Base-by-base conservation (phyloP, 1,140 invertebrate species). In the Drosophila ambigua region DNA sequence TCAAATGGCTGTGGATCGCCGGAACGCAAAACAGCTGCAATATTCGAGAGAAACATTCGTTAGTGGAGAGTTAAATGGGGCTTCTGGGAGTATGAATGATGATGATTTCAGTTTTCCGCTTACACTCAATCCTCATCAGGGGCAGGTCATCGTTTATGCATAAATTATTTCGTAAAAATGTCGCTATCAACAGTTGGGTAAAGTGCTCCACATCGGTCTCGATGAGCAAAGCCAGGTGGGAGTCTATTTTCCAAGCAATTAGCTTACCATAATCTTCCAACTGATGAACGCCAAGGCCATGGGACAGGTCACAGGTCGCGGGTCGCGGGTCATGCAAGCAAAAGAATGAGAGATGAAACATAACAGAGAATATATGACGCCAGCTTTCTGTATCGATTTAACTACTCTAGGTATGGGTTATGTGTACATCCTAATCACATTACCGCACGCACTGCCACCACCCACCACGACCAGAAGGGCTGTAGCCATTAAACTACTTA, bases 221-320 rank as follows among this genome's bases (percentile, higher is more conserved):
- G 53, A 95, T 76, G 66, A 95, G 93, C 28, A 95, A 80, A 43
- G 93, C 93, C 69, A 95, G 94, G 83, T 92, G 92, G 79, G 94
- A 93, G 54, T 93, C 92, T 13, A 93, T 93, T 59, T 93, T 94
- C 95, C 95, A 95, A 43, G 95, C 94, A 48, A 94, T 91, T 43
- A 94, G 93, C 78, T 93, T 92, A 67, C 95, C 95, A 80, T 94
- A 95, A 79, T 95, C 93, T 91, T 95, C 95, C 46, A 95, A 91
- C 94, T 95, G 76, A 24, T 24, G 6, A 45, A 13, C n/a, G 44
- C 9, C 13, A 43, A 49, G 46, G 23, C 44, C 7, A 77, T 35
- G 24, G n/a, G 9, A 55, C 31, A 11, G 39, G 41, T 1, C 43
- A 57, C 20, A 44, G 4, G 35, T 13, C 35, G 5, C 5, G 45